Evolutionary conservation across 2,113 vertebrate genomes (phyloP), one percentile per base, ranked within the genome.

Genomic region (Salvelinus fontinalis): DNA sequence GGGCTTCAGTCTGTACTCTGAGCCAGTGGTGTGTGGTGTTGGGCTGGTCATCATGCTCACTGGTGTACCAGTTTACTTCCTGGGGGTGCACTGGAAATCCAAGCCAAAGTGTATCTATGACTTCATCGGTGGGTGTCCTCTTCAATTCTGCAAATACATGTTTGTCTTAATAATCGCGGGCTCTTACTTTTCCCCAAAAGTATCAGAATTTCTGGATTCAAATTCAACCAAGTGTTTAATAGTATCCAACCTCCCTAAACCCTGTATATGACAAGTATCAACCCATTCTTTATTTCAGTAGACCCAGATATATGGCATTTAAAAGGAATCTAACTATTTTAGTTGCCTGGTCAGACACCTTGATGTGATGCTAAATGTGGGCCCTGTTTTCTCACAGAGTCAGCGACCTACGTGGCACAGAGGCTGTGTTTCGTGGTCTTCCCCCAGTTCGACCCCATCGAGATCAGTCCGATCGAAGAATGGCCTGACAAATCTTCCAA

Each of bases 21-120:
- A 99, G 91, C 97, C 97, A 0, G 70, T 98, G n/a, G 97, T 99
- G 82, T 99, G 97, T 49, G 97, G 97, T 0, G 91, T 98, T 1
- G 97, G 97, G 16, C 86, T 98, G 14, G 93, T 97, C 83, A 99
- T 99, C 87, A 96, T 99, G 89, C 92, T 98, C 75, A 98, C 97
- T 0, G 97, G 97, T 31, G 96, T 99, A 20, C 97, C 97, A 3
- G 94, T 99, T 67, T 99, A 98, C 88, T 97, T 98, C 89, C 92
- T 98, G 78, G 96, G 95, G 6, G 95, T 97, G 71, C 93, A 96
- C 83, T 98, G 97, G 97, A 97, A 92, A 89, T 93, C 95, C 69
- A 98, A 97, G 93, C 97, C 97, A 95, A 97, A 97, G 93, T 96
- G 95, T 88, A 91, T 99, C 89, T 94, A 96, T 88, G 93, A 88